A percentile compares a stretch with the other conserved stretches of the same genome.
Conservation (phyloP, 2,113 vertebrate species). For the Alaudala cheleensis region DNA sequence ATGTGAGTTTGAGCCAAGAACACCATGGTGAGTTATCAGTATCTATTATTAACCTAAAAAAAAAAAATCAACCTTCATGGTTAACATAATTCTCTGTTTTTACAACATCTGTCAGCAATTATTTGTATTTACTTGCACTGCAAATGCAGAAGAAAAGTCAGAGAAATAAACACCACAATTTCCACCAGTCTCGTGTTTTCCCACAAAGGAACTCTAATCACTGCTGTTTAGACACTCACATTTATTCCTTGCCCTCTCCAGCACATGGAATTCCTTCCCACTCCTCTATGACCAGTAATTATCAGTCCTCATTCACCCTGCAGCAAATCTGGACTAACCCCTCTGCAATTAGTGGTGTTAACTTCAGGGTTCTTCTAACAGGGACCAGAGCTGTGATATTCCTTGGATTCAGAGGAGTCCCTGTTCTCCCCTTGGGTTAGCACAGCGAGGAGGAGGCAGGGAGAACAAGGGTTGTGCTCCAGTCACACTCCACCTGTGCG, state of each 20-base stretch:
- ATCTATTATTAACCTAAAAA: background rate
- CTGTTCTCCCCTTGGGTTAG: background rate
- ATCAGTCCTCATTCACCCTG: background rate
- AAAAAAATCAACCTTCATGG: background rate
- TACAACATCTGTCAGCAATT: conserved; percentile 54
- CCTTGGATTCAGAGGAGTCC: background rate
- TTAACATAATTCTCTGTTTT: background rate
- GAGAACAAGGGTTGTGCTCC: conserved; percentile 7
- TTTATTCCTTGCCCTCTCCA: background rate
- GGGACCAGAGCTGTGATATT: background rate
- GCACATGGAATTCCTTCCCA: background rate
- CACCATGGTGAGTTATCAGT: background rate
- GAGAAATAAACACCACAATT: conserved; percentile 43
- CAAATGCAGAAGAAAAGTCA: conserved; percentile 15
- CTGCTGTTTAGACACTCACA: background rate
- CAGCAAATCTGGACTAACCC: background rate
- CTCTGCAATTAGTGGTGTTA: background rate
- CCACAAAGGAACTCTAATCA: background rate
- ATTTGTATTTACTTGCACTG: conserved; percentile 47
- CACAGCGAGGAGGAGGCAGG: background rate
- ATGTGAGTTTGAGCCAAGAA: background rate
- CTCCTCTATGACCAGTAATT: background rate
- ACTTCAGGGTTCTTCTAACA: background rate
- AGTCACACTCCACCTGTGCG: conserved; percentile 80
- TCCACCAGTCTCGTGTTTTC: background rate